Evolutionary conservation across 2,113 vertebrate genomes (phyloP).

Genomic region (Ochotona curzoniae): DNA sequence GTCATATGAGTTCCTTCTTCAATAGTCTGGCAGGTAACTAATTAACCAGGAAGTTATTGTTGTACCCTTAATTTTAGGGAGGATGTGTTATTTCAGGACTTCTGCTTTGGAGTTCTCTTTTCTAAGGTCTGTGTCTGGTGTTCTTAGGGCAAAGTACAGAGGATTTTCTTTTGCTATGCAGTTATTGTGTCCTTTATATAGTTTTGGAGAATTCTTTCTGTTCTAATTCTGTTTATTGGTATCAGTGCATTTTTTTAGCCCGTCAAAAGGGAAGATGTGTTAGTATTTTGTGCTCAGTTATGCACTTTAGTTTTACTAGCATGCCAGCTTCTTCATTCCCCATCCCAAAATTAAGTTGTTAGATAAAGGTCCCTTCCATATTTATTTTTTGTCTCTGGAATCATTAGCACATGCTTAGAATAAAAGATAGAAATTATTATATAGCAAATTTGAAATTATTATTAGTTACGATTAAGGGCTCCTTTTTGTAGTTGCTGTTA

Average conservation of each 20-base stretch:
- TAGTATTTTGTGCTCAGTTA: background rate
- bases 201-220: background rate
- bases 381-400: background rate
- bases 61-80: background rate
- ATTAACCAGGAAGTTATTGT: background rate
- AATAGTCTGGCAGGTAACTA: background rate
- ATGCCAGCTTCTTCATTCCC: background rate
- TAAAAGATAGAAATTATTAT: constrained; percentile 5
- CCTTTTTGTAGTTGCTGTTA: no score
- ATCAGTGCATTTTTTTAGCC: background rate
- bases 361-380: background rate
- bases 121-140: background rate
- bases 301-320: background rate
- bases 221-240: background rate
- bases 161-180: background rate
- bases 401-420: background rate
- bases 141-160: background rate
- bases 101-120: background rate
- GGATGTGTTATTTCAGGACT: background rate
- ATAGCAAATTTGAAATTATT: background rate
- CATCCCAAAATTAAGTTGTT: background rate
- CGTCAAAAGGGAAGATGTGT: background rate
- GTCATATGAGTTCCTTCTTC: background rate
- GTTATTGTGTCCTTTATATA: background rate
- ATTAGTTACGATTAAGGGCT: no score